phyloP scores from a whole-genome alignment of 2,888 invertebrate genomes.

The Sphinx pinastri region DNA sequence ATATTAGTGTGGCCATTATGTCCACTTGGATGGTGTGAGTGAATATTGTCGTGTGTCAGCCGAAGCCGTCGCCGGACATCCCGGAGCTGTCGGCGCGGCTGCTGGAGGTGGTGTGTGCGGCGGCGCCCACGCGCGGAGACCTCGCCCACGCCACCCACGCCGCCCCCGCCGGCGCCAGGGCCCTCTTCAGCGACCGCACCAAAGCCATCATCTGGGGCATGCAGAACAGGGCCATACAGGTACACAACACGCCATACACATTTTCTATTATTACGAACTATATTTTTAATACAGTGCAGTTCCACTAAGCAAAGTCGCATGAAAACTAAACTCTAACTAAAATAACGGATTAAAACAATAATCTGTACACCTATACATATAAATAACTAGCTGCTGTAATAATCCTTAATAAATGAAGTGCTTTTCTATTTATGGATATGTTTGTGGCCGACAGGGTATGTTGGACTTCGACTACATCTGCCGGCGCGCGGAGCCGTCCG shows the following conservation, averaged over 20 bases:
- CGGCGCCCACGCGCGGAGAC: slow-evolving; percentile 67
- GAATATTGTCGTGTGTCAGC: slow-evolving; percentile 44
- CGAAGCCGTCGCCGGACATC: slow-evolving; percentile 63
- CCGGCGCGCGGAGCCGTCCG: slow-evolving; percentile 93
- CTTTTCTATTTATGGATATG: no score
- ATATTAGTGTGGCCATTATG: no score
- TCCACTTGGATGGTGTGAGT: no score
- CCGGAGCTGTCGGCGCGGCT: slow-evolving; percentile 64
- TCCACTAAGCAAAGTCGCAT: no score
- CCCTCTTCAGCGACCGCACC: slow-evolving; percentile 92
- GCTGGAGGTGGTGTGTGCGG: slow-evolving; percentile 70
- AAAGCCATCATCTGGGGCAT: slow-evolving; percentile 99
- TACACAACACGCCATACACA: slow-evolving; percentile 34
- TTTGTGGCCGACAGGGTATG: slow-evolving; percentile 87
- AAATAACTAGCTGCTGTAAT: no score
- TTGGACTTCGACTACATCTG: slow-evolving; percentile 98
- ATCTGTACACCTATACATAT: no score
- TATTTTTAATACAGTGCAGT: no score
- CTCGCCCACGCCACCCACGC: slow-evolving; percentile 54
- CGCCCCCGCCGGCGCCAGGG: slow-evolving; percentile 57
- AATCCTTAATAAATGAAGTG: no score
- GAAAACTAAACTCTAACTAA: no score
- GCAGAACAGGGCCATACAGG: slow-evolving; percentile 98
- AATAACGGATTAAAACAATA: no score
- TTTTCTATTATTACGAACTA: no score